Evolutionary conservation across 1,140 invertebrate genomes (phyloP), one percentile per base, ranked within the genome.

Genomic region (Zaprionus lachaisei): DNA sequence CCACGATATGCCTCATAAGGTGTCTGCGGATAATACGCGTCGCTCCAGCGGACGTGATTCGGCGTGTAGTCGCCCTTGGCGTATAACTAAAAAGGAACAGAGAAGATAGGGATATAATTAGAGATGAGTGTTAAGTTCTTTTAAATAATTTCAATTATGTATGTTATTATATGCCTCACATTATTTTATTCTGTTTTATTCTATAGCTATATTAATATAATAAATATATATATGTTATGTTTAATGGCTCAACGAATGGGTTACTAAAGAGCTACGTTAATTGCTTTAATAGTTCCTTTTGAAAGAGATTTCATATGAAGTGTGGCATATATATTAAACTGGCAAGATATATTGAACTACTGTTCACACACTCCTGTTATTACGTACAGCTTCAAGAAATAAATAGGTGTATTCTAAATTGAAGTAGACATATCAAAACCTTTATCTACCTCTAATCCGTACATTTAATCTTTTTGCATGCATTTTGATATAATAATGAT

Each of bases 11-110:
- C 86, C 77, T 93, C 92, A 37, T 92, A 93, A 2, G 92, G 92
- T 6, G 92, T 93, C 51, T 92, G 91, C 34, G 92, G 92, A 75
- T 92, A 91, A 56, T 93, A 92, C 0, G 87, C 91, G 64, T 93
- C 92, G 57, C 91, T 92, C 92, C 92, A 93, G 14, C 92, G 89
- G 14, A 93, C 80, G 73, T 93, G 92, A 71, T 91, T 93, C 22
- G 92, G 92, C 28, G 92, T 93, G 49, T 92, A 93, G 49, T 93
- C 92, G 37, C 92, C 92, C 67, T 93, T 93, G 47, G 92, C 92
- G 24, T 93, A 93, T 5, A 93, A 71, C 92, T 93, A 47, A 22
- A 38, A 54, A n/a, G 12, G 20, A 11, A 64, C 26, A 28, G 6
- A 6, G 15, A 60, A 57, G 3, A 24, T 26, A 20, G 20, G 44